Conservation (phyloP, 1,140 invertebrate species). For the Conus betulinus region DNA sequence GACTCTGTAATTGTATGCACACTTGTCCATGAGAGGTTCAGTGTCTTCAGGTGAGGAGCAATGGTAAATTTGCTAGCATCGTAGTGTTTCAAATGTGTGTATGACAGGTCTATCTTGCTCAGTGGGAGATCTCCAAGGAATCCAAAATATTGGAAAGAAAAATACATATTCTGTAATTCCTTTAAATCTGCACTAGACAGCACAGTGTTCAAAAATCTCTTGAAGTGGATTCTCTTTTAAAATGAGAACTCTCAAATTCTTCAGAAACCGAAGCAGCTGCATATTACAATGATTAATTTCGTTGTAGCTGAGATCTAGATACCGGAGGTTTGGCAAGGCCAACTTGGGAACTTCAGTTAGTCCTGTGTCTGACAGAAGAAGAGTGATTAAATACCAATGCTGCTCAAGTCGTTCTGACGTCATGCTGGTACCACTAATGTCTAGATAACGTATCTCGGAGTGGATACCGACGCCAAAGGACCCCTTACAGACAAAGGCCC, state of each 20-base stretch:
- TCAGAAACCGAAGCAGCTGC: neutral
- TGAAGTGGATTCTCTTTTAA: conserved; percentile 18
- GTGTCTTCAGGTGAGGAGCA: neutral
- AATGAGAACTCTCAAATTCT: conserved; percentile 21
- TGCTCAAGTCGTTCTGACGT: neutral
- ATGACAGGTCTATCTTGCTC: neutral
- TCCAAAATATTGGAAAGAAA: neutral
- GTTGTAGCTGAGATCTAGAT: conserved; percentile 37
- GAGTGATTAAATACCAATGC: neutral
- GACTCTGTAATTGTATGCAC: conserved; percentile 39
- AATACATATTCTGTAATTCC: neutral
- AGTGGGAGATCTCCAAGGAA: neutral
- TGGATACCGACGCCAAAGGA: neutral
- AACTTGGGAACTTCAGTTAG: neutral
- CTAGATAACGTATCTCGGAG: neutral
- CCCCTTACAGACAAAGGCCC: conserved; percentile 11
- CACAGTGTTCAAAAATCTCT: neutral
- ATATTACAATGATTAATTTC: neutral
- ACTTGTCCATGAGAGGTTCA: conserved; percentile 29
- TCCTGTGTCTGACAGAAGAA: neutral
- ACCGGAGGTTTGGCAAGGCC: neutral
- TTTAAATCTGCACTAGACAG: neutral
- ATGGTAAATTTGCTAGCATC: conserved; percentile 1
- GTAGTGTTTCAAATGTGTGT: neutral
- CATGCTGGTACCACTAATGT: conserved; percentile 9